phyloP scores from a whole-genome alignment of 2,888 invertebrate genomes.

The Andrena flavipes region DNA sequence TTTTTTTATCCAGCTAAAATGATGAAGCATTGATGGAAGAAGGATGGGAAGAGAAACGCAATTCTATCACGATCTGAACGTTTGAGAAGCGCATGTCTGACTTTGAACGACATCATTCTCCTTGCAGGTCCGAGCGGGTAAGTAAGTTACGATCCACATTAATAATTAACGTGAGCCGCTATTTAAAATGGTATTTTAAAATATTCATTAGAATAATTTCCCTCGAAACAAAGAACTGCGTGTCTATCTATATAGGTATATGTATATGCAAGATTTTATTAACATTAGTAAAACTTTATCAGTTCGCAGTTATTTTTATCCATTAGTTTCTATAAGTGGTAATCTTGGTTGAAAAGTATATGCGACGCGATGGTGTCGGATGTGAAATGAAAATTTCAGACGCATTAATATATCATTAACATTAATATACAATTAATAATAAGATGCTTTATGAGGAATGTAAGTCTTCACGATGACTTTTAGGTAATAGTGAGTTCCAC shows the following conservation, averaged over 20 bases:
- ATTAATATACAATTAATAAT: slow-evolving; percentile 74
- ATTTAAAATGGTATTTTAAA: slow-evolving; percentile 45
- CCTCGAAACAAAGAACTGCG: slow-evolving; percentile 34
- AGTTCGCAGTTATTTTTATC: slow-evolving; percentile 35
- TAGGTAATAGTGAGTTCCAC: slow-evolving; percentile 44
- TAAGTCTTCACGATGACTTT: slow-evolving; percentile 49
- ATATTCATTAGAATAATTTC: slow-evolving; percentile 25
- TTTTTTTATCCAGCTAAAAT: slow-evolving; percentile 69
- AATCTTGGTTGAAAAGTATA: slow-evolving; percentile 32
- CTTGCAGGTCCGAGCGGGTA: slow-evolving; percentile 30
- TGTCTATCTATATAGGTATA: slow-evolving; percentile 15
- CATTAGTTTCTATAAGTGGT: slow-evolving; percentile 11
- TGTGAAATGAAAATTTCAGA: slow-evolving; percentile 44
- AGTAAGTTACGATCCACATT: slow-evolving; percentile 71
- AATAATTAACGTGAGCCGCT: slow-evolving; percentile 45
- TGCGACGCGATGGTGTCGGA: slow-evolving; percentile 37
- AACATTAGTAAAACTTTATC: slow-evolving; percentile 45
- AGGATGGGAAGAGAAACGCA: slow-evolving; percentile 64
- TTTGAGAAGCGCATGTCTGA: slow-evolving; percentile 64
- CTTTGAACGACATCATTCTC: slow-evolving; percentile 55
- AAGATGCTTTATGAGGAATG: slow-evolving; percentile 63
- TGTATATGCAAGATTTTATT: slow-evolving; percentile 45
- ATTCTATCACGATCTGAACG: slow-evolving; percentile 69
- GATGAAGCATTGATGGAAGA: slow-evolving; percentile 74
- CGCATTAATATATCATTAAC: slow-evolving; percentile 61